phyloP scores from a whole-genome alignment of 2,797 vertebrate genomes.

The Emys orbicularis region DNA sequence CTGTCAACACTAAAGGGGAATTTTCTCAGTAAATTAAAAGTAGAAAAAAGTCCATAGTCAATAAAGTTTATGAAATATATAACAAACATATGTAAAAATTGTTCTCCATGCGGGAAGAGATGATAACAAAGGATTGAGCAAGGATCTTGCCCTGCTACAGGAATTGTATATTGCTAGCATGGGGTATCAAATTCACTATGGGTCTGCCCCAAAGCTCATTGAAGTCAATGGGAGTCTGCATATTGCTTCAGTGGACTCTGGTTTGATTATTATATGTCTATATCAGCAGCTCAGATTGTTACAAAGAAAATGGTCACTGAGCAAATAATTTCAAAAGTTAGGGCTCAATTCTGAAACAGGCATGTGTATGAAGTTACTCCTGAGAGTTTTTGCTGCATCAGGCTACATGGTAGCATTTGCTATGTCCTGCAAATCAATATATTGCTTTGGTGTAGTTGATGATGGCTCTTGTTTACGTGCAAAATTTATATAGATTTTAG shows the following conservation, averaged over 20 bases:
- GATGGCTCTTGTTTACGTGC: not conserved
- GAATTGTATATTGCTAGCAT: not conserved
- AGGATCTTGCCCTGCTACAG: not conserved
- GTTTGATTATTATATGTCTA: not conserved
- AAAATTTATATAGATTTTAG: too few relatives aligned
- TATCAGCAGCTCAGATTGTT: not conserved
- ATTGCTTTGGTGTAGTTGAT: not conserved
- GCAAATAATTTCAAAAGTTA: not conserved
- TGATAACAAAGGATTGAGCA: not conserved
- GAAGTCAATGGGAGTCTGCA: not conserved
- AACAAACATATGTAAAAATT: not conserved
- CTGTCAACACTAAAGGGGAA: not conserved
- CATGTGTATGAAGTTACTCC: not conserved
- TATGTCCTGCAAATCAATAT: not conserved
- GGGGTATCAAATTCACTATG: not conserved
- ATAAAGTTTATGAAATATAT: not conserved
- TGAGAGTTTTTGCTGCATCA: not conserved
- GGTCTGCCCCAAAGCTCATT: not conserved
- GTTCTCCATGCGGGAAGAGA: not conserved
- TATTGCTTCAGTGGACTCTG: not conserved
- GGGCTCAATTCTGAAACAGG: not conserved
- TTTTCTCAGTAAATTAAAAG: not conserved
- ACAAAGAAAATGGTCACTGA: not conserved
- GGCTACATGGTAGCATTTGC: not conserved
- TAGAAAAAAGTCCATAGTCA: not conserved